A percentile compares a stretch with the other conserved stretches of the same genome.
Conservation (phyloP, 2,797 vertebrate species). For the Hirundo rustica region DNA sequence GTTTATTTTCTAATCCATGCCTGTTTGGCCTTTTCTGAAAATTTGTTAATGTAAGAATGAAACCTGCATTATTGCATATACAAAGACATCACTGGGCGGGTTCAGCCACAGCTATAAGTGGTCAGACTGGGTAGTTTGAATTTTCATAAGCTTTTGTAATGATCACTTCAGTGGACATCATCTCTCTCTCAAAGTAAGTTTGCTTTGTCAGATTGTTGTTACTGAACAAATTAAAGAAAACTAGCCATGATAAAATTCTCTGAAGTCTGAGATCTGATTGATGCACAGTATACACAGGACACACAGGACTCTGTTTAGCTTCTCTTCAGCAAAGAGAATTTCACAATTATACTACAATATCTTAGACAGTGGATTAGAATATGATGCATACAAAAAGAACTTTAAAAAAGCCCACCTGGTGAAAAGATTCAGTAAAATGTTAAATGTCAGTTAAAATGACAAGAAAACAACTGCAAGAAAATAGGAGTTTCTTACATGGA, state of each 20-base stretch:
- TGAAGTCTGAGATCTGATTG: neutral
- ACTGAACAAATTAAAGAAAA: neutral
- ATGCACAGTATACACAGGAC: neutral
- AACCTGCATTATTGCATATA: neutral
- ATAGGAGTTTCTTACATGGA: neutral
- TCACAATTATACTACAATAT: neutral
- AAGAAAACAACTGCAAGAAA: slow-evolving; percentile 6
- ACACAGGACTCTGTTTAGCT: neutral
- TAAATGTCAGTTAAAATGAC: neutral
- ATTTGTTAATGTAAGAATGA: neutral
- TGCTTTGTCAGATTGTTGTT: neutral
- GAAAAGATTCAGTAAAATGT: neutral
- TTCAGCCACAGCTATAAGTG: neutral
- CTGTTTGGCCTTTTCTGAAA: neutral
- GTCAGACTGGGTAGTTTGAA: neutral
- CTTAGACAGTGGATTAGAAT: neutral
- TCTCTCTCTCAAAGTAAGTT: neutral
- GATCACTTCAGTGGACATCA: neutral
- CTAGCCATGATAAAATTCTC: neutral
- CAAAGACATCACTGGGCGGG: neutral
- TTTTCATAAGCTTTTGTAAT: neutral
- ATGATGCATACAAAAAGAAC: neutral
- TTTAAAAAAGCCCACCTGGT: neutral
- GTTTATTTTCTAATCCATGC: neutral
- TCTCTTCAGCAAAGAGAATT: neutral